A percentile compares a stretch with the other conserved stretches of the same genome.
These are phyloP conservation scores for Salvelinus alpinus DNA, from an alignment of 2,113 vertebrate species.

Conservation along the genomic window DNA sequence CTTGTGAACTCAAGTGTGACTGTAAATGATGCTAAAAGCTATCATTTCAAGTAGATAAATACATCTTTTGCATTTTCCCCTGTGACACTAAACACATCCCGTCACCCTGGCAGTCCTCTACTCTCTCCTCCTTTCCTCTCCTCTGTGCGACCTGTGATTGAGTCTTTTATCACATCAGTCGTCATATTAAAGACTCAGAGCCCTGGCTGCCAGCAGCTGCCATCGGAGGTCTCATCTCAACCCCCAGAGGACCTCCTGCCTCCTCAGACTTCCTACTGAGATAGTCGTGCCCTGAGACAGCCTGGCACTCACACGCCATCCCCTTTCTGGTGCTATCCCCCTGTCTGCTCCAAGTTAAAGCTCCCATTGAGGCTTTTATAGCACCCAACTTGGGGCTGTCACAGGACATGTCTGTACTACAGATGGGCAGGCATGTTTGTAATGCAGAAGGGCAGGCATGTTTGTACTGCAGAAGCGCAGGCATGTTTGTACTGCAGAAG, in stretches of 20 bases:
- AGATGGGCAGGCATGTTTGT: too few species aligned
- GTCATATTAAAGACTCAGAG: conserved; percentile 25
- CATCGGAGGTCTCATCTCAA: conserved; percentile 38
- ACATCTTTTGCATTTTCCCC: background rate
- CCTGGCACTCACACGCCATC: conserved; percentile 70
- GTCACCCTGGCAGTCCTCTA: background rate
- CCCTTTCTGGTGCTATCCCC: conserved; percentile 40
- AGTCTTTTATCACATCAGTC: conserved; percentile 40
- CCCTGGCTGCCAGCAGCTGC: conserved; percentile 23
- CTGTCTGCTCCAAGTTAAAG: conserved; percentile 57
- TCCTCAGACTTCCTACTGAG: conserved; percentile 64
- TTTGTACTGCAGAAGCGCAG: too few species aligned
- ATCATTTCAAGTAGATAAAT: background rate
- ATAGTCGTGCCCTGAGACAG: conserved; percentile 11
- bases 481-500: too few species aligned
- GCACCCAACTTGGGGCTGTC: background rate
- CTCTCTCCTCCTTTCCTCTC: too few species aligned
- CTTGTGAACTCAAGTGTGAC: background rate
- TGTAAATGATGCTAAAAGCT: background rate
- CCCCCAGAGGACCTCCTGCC: conserved; percentile 35
- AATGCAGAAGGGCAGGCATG: too few species aligned
- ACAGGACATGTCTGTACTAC: background rate
- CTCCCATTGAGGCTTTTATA: background rate
- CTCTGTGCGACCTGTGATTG: conserved; percentile 41
- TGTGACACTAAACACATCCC: background rate